Evolutionary conservation across 2,888 invertebrate genomes (phyloP), one percentile per base, ranked within the genome.

Genomic region (Pinctada fucata): DNA sequence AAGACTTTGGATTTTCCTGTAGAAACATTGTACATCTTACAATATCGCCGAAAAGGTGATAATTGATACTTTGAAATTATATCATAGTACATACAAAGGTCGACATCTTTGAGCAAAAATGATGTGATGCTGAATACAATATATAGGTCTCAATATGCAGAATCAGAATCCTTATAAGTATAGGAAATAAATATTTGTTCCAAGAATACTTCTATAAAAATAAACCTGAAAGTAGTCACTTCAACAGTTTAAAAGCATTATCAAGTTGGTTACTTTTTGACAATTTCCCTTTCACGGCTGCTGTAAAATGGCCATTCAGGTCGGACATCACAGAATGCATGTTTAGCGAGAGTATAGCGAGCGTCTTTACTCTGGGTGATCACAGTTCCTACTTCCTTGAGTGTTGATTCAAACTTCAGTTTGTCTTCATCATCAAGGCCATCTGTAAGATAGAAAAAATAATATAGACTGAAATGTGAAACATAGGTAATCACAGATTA

Each of bases 251-350:
- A 31, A 31, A 31, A 31, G 31, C 31, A 1, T 31, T 31, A 31
- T 31, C 31, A 31, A 31, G 31, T 31, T 31, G 31, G 80, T 82
- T 86, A 96, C 96, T 96, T 95, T 94, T 97, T 97, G 91, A 98
- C 94, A 93, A 96, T 95, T 91, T 91, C 95, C 93, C 95, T 95
- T 92, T 98, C 98, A 91, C 96, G 96, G 89, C 97, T 97, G 45
- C 96, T 95, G 92, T 97, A 98, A 94, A 96, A 97, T 82, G 97
- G 97, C 98, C 98, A 98, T 80, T 92, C 92, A 92, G 97, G 96
- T 31, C 87, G 84, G 89, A 97, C 96, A 92, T 98, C 98, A 92
- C 96, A 16, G 68, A 97, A 98, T 90, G 96, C 94, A 91, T 96
- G 95, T 91, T 96, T 95, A 89, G 96, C 95, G 92, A 98, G 94